Evolutionary conservation across 1,140 invertebrate species (phyloP).

Genomic region (Ctenoplectra terminalis): DNA sequence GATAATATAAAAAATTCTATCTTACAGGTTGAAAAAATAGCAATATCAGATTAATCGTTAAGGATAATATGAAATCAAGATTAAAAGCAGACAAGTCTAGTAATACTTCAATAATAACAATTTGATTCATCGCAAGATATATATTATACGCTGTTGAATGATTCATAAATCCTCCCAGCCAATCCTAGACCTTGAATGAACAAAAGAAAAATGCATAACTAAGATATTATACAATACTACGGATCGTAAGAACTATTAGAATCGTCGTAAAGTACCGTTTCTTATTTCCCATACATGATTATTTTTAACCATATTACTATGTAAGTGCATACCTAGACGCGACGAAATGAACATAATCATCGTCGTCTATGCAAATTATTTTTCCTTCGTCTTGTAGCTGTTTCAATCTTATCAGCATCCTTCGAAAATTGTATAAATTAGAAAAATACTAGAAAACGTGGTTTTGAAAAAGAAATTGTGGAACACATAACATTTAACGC

Average conservation of each 20-base stretch:
- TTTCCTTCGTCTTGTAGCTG: not conserved
- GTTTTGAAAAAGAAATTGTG: not conserved
- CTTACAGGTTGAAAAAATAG: not conserved
- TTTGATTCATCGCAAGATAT: not conserved
- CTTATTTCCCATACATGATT: not conserved
- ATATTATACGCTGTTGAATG: not conserved
- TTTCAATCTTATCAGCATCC: not conserved
- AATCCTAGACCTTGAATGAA: constrained; percentile 24
- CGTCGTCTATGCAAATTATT: not conserved
- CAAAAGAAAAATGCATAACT: constrained; percentile 20
- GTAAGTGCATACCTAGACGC: too few species aligned
- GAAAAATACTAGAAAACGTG: not conserved
- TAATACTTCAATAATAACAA: not conserved
- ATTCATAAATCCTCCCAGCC: constrained; percentile 2
- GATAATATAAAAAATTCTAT: not conserved
- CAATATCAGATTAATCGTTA: not conserved
- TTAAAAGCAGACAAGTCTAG: too few species aligned
- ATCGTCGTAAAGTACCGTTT: constrained; percentile 3
- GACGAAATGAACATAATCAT: not conserved
- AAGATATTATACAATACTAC: constrained; percentile 5
- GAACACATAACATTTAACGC: too few species aligned
- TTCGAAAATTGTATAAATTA: not conserved
- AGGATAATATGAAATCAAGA: not conserved
- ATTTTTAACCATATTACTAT: not conserved
- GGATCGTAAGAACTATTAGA: not conserved